Base-by-base conservation (phyloP, 2,113 vertebrate genomes). In the Anser brachyrhynchus region DNA sequence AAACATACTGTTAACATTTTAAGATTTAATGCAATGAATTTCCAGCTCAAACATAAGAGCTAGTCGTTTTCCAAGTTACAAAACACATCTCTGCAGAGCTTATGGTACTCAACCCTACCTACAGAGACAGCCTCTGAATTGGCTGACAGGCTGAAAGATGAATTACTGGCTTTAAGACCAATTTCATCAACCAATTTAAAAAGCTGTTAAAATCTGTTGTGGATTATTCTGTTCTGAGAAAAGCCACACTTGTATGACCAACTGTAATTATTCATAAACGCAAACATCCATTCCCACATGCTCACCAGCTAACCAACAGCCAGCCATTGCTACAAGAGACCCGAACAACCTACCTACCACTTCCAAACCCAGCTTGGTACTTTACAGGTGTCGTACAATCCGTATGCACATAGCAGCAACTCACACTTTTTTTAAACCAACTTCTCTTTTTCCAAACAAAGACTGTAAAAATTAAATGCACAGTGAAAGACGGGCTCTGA, bases 1-100 rank as follows among this genome's bases (percentile, higher is more conserved):
- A 93, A 93, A 92, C 72, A 31, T n/a, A 87, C 57, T 44, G 65
- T 54, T 90, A 77, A 67, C 87, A 52, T 74, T 62, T 92, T 69
- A 39, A 61, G 31, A 35, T 28, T 28, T 54, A 82, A 2, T 22
- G 12, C 49, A 51, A 51, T 51, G 22, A 25, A 51, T 51, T 51
- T 51, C 49, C 78, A 77, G 35, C 62, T 70, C 44, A 43, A 49
- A 64, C 20, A 39, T 2, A 57, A 37, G 37, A 81, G 52, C 20
- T 62, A 37, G 61, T 61, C 31, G 35, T 77, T 78, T 61, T 43
- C 61, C 58, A 67, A 65, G 59, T 43, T 58, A 71, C 11, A 91
- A 69, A 93, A 66, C 16, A 62, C 58, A 78, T 89, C 59, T 67
- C 26, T 33, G 6, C 14, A 46, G 46, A 67, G 75, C 35, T 69